phyloP scores from a whole-genome alignment of 2,797 vertebrate species.

The Malurus leucopterus region DNA sequence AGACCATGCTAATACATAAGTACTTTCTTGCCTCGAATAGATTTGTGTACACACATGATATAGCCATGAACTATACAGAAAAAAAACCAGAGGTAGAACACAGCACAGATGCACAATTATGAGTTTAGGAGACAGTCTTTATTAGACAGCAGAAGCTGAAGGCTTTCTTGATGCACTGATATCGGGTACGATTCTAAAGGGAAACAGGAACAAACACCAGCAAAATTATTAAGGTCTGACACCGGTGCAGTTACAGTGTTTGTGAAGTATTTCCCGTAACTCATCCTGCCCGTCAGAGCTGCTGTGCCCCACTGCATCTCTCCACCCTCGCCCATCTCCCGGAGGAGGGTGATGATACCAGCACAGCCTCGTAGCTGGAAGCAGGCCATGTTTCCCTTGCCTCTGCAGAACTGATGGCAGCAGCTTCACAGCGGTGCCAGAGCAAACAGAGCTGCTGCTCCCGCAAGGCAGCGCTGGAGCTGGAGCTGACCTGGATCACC shows the following conservation, averaged over 20 bases:
- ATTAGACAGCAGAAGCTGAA: neutral
- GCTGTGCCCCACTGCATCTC: neutral
- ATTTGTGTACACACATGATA: neutral
- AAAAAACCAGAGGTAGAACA: neutral
- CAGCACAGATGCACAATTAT: neutral
- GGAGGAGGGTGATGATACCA: neutral
- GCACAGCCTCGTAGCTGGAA: neutral
- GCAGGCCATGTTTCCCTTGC: neutral
- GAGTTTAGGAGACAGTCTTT: neutral
- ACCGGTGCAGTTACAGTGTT: neutral
- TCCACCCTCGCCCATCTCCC: neutral
- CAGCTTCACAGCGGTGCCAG: fast-evolving
- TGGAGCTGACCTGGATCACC: fast-evolving
- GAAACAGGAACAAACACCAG: neutral
- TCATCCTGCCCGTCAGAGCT: neutral
- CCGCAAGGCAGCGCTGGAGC: neutral
- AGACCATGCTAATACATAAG: neutral
- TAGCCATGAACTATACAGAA: neutral
- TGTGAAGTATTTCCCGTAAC: fast-evolving
- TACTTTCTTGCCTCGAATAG: neutral
- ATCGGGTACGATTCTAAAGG: neutral
- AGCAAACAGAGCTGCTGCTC: neutral
- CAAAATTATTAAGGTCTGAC: neutral
- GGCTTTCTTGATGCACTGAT: neutral
- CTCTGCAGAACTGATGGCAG: neutral